Evolutionary conservation across 2,888 invertebrate genomes (phyloP), one percentile per base, ranked within the genome.

Genomic region (Leptopilina drosophilae): DNA sequence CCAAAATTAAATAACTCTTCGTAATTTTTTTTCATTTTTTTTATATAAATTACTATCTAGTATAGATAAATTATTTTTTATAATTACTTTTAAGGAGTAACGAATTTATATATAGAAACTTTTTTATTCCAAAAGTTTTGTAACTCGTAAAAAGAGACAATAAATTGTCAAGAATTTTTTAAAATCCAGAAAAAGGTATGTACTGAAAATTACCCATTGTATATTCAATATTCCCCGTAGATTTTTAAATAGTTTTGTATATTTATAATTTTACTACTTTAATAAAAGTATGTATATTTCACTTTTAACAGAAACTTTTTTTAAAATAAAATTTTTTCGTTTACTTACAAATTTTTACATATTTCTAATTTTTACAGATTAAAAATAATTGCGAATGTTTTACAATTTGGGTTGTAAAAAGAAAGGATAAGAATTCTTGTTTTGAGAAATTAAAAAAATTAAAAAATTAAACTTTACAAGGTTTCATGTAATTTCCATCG

Each of bases 401-500:
- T 33, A 33, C 33, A 33, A 33, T 33, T 33, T 33, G 3, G 33
- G 5, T 33, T 33, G 5, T 33, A 33, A 33, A 33, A 67, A 69
- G 53, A 53, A 56, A 26, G 8, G 8, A 53, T 53, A 20, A 76
- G 8, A 62, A 15, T 3, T n/a, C 40, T 59, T n/a, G n/a, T n/a
- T n/a, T n/a, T n/a, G 2, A 53, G 40, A 62, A 62, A 4, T 56
- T 86, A 20, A 20, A 20, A 20, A 20, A 20, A 20, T 20, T 20
- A 20, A 20, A 20, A 20, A 20, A 1, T 20, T 20, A 89, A 11
- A 86, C 80, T 85, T 91, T 91, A 75, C 87, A 87, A n/a, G 92
- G 93, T 81, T 92, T 92, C 92, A 94, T 94, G 79, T 94, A 94
- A 86, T 94, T 94, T 20, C 98, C 98, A 91, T 99, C 98, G 0